Conservation (phyloP, 2,888 invertebrate species). For the Eupithecia subumbrata region DNA sequence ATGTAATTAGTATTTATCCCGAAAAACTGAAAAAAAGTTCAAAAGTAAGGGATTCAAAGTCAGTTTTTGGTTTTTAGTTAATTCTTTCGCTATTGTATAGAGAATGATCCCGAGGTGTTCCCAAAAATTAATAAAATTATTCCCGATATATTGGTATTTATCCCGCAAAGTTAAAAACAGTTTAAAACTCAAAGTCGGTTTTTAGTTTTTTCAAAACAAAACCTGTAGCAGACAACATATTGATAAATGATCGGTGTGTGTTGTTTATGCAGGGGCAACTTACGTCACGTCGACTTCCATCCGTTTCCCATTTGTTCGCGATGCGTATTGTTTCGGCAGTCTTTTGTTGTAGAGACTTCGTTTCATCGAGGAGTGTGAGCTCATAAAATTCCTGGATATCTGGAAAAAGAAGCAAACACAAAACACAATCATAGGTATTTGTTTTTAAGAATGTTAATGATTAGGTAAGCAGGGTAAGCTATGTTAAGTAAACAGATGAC, state of each 20-base stretch:
- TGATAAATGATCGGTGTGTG: neutral
- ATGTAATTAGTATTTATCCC: too few relatives aligned
- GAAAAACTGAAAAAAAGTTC: too few relatives aligned
- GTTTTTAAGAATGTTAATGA: neutral
- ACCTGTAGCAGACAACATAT: neutral
- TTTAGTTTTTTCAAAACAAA: too few relatives aligned
- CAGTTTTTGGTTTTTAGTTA: too few relatives aligned
- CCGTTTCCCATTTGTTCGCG: slow-evolving; percentile 96
- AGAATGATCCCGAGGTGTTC: too few relatives aligned
- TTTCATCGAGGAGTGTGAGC: slow-evolving; percentile 97
- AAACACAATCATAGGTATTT: neutral
- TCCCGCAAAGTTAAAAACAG: too few relatives aligned
- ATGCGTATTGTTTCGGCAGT: slow-evolving; percentile 97
- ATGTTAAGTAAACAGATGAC: neutral
- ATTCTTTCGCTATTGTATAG: too few relatives aligned
- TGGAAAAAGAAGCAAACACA: slow-evolving; percentile 56
- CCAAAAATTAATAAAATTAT: too few relatives aligned
- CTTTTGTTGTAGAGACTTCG: slow-evolving; percentile 97
- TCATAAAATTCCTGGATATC: slow-evolving; percentile 99
- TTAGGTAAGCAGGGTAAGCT: neutral
- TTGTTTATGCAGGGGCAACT: slow-evolving; percentile 41
- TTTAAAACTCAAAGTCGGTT: too few relatives aligned
- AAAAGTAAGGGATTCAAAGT: too few relatives aligned
- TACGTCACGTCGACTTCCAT: slow-evolving; percentile 77
- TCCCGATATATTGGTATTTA: too few relatives aligned